Base-by-base conservation (phyloP, 2,888 invertebrate genomes). In the Alcis repandata region DNA sequence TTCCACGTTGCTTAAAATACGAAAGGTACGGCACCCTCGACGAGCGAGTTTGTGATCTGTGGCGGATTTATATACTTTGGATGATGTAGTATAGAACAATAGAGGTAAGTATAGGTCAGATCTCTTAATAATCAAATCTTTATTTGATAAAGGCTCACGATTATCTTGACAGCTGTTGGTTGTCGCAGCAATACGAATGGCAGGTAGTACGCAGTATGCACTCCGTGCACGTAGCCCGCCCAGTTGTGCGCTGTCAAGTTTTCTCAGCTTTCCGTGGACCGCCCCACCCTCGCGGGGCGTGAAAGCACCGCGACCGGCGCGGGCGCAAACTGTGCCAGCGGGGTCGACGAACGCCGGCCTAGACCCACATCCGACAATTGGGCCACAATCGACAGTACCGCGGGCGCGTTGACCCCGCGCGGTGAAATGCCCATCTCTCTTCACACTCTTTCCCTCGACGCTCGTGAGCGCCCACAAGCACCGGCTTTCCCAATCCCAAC, bases 331-430 rank as follows among this genome's bases (percentile, higher is more conserved):
- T 93, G 87, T 92, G 93, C 81, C 94, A 88, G 83, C 84, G 89
- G 89, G 93, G 93, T 93, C 93, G 90, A 89, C 90, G 93, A 91
- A 91, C 92, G 93, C 91, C 92, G 94, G 92, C 94, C 94, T 94
- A 94, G 94, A 93, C 94, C 94, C 88, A 93, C 92, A 88, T 94
- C 85, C 77, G 78, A 84, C 89, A 93, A 93, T 93, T 92, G 91
- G 93, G 92, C 80, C 92, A 92, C 89, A 93, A 93, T 93, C 92
- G 93, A 94, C 89, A 93, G 93, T 93, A 90, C 84, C 86, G 84
- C 84, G 84, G 87, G 92, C 87, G 87, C 92, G 85, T 89, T 91
- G 92, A 93, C 92, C 92, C 88, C 89, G 85, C 85, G 82, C 90
- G 90, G 93, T 89, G 92, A 93, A 93, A 92, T 92, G 91, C 87